phyloP scores from a whole-genome alignment of 2,113 vertebrate genomes.

The Coracopsis vasa region DNA sequence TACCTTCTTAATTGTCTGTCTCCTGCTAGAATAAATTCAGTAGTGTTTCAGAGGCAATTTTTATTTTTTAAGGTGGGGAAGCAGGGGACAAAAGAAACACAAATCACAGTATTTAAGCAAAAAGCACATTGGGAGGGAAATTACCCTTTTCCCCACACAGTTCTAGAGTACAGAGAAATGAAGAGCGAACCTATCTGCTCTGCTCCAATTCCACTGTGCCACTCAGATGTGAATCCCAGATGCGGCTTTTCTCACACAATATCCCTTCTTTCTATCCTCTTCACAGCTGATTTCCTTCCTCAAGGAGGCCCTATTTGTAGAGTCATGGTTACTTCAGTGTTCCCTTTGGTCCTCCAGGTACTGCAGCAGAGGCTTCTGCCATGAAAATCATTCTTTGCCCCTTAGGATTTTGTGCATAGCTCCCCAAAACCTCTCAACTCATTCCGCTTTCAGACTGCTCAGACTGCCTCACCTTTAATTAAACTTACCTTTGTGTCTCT shows the following conservation, averaged over 20 bases:
- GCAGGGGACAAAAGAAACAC: neutral
- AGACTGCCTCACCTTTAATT: neutral
- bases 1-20: neutral
- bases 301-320: neutral
- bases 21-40: constrained; percentile 9
- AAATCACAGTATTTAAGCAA: neutral
- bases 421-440: neutral
- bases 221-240: constrained; percentile 13
- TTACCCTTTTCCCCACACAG: neutral
- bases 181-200: constrained; percentile 37
- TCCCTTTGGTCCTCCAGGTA: neutral
- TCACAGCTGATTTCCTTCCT: neutral
- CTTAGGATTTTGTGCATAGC: neutral
- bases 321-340: neutral
- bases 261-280: neutral
- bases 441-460: neutral
- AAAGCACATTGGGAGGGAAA: neutral
- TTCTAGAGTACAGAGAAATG: neutral
- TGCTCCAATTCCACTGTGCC: constrained; percentile 16
- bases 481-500: neutral
- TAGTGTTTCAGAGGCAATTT: neutral
- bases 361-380: neutral
- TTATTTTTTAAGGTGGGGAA: neutral
- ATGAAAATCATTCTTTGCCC: neutral
- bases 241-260: constrained; percentile 19